Evolutionary conservation across 2,797 vertebrate genomes (phyloP).

Genomic region (Melopsittacus undulatus): DNA sequence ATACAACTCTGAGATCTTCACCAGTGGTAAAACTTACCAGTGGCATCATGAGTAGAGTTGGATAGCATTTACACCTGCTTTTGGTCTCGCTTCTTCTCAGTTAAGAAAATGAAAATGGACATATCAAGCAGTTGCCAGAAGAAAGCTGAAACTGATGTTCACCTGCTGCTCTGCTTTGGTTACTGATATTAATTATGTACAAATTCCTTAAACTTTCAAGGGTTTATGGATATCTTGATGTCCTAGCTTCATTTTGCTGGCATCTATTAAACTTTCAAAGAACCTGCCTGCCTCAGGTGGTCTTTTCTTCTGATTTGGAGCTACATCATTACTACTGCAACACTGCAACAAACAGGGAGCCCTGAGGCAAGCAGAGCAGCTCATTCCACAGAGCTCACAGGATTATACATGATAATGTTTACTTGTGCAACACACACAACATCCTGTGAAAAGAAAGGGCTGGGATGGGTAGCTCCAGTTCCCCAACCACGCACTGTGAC

Average conservation of each 20-base stretch:
- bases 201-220: background rate
- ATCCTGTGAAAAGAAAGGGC: background rate
- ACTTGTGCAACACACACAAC: background rate
- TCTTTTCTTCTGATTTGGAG: background rate
- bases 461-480: rapidly evolving
- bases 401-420: background rate
- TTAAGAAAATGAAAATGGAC: background rate
- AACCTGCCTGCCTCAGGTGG: background rate
- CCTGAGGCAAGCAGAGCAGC: background rate
- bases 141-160: background rate
- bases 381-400: background rate
- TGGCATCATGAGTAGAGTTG: background rate
- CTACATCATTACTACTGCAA: background rate
- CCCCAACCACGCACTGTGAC: rapidly evolving
- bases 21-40: background rate
- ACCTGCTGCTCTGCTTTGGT: background rate
- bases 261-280: background rate
- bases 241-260: background rate
- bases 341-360: background rate
- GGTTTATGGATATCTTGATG: background rate
- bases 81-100: background rate
- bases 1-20: background rate
- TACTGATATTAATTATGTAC: background rate
- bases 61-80: background rate
- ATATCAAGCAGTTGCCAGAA: background rate